phyloP scores from a whole-genome alignment of 2,888 invertebrate genomes.

The Girardia tigrina region DNA sequence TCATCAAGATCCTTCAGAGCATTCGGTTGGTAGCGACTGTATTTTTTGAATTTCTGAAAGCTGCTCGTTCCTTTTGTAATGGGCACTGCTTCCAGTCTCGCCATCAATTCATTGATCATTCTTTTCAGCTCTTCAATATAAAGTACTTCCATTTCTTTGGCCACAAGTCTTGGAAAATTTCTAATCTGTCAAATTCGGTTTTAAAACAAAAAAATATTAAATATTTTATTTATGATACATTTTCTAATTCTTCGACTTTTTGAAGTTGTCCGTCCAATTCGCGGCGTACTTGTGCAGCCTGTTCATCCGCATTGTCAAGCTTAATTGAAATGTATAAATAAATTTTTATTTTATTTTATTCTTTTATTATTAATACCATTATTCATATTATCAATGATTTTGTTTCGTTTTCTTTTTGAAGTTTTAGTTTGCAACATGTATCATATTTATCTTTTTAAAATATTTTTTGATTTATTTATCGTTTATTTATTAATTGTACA shows the following conservation, averaged over 20 bases:
- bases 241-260: constrained; percentile 88
- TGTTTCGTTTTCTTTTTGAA: no score
- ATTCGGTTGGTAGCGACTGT: constrained; percentile 60
- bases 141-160: constrained; percentile 99
- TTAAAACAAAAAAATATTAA: background rate
- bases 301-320: constrained; percentile 97
- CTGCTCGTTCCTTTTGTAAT: constrained; percentile 94
- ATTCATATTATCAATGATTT: no score
- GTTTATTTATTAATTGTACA: no score
- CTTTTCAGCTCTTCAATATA: constrained; percentile 95
- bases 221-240: constrained; percentile 55
- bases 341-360: no score
- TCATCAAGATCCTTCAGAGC: constrained; percentile 16
- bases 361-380: no score
- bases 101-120: constrained; percentile 92
- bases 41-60: constrained; percentile 89
- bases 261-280: constrained; percentile 95
- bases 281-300: constrained; percentile 93
- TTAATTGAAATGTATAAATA: constrained; percentile 50
- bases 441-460: no score
- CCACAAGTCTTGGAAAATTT: constrained; percentile 82
- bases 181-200: constrained; percentile 59
- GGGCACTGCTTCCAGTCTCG: constrained; percentile 91
- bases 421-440: no score
- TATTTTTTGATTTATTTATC: no score